Evolutionary conservation across 2,888 invertebrate species (phyloP).

Genomic region (Hydroisotoma schaefferi): DNA sequence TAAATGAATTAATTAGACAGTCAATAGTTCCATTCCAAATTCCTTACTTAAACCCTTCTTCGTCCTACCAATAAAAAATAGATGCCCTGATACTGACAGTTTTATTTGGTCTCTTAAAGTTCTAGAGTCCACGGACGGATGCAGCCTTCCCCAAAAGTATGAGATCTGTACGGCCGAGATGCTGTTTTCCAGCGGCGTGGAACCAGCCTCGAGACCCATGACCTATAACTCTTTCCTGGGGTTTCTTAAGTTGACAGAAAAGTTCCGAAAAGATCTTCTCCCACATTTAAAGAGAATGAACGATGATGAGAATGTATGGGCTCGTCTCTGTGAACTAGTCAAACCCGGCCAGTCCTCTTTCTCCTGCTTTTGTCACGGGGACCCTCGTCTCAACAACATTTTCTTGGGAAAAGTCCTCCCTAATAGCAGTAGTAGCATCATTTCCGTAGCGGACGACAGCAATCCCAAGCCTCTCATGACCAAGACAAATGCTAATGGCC

Average conservation of each 20-base stretch:
- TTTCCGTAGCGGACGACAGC: conserved; percentile 2
- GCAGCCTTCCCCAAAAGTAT: conserved; percentile 34
- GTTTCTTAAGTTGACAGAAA: conserved; percentile 36
- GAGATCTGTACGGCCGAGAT: conserved; percentile 39
- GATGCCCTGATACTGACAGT: too few relatives aligned
- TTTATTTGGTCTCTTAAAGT: conserved; percentile 23
- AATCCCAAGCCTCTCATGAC: too few relatives aligned
- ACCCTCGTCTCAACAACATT: conserved; percentile 42
- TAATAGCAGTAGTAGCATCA: neutral
- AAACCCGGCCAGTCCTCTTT: conserved; percentile 35
- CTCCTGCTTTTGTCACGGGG: conserved; percentile 44
- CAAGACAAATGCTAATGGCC: too few relatives aligned
- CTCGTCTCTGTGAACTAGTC: conserved; percentile 32
- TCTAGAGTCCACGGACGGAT: conserved; percentile 38
- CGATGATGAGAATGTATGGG: conserved; percentile 37
- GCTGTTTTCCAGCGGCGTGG: conserved; percentile 26
- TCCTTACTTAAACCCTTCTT: too few relatives aligned
- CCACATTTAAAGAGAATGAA: conserved; percentile 28
- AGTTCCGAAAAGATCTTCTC: conserved; percentile 37
- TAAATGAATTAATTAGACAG: too few relatives aligned
- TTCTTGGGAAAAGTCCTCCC: conserved; percentile 21
- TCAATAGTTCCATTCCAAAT: too few relatives aligned
- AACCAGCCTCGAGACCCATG: conserved; percentile 24
- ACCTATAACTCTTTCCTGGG: conserved; percentile 34
- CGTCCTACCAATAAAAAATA: too few relatives aligned